Conservation (phyloP, 1,140 invertebrate genomes). For the Venturia canescens region DNA sequence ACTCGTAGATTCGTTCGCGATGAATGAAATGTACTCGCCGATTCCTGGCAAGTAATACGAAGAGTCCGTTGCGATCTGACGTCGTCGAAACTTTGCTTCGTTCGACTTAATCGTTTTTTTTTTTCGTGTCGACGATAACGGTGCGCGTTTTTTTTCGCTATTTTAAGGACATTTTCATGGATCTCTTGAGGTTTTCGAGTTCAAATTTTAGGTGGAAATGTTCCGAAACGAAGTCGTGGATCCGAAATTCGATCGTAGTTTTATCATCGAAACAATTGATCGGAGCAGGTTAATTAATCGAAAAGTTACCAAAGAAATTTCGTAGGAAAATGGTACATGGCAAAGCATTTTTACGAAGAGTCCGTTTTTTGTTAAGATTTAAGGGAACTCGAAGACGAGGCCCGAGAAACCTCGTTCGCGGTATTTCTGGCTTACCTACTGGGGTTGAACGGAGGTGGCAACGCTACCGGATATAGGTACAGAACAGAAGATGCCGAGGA, state of each 20-base stretch:
- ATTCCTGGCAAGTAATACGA: background rate
- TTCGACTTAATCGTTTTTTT: background rate
- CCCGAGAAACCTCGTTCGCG: background rate
- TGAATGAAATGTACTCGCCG: conserved; percentile 9
- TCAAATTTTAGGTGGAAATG: too few species aligned
- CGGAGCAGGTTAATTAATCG: too few species aligned
- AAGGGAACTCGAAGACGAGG: background rate
- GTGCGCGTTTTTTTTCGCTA: too few species aligned
- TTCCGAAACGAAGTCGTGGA: too few species aligned
- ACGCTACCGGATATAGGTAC: background rate
- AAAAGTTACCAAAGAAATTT: too few species aligned
- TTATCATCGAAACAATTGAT: too few species aligned
- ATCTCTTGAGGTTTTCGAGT: too few species aligned
- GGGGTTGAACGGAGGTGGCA: background rate
- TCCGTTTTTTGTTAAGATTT: background rate
- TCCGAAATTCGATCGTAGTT: too few species aligned
- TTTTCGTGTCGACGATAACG: background rate
- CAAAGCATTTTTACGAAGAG: too few species aligned
- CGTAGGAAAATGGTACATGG: too few species aligned
- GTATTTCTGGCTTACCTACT: background rate
- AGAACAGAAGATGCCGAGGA: background rate
- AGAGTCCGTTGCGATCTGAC: too few species aligned
- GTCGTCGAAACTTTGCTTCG: background rate
- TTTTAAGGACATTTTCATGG: too few species aligned
- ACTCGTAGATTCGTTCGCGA: background rate